phyloP scores from a whole-genome alignment of 2,113 vertebrate genomes.

The Amphiprion percula region DNA sequence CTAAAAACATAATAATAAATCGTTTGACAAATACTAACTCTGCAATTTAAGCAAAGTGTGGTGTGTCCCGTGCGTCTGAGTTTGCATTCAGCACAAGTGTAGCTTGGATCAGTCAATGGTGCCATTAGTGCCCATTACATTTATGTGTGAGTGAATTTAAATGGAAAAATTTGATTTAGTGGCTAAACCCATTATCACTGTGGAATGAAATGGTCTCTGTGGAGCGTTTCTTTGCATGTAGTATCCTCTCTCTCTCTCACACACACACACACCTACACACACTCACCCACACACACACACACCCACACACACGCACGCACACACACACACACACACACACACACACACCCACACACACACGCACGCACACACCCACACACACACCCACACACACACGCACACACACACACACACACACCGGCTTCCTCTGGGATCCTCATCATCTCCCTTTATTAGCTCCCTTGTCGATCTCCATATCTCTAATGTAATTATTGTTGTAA shows the following conservation, averaged over 20 bases:
- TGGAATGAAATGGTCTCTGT: slow-evolving; percentile 48
- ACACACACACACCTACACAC: background rate
- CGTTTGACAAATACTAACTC: background rate
- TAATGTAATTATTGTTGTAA: slow-evolving; percentile 51
- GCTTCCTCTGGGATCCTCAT: slow-evolving; percentile 49
- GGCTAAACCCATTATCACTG: slow-evolving; percentile 44
- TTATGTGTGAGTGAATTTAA: slow-evolving; percentile 42
- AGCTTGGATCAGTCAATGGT: slow-evolving; percentile 26
- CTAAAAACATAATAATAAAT: no score
- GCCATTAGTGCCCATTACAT: slow-evolving; percentile 42
- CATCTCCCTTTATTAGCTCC: slow-evolving; percentile 51
- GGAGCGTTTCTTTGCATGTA: slow-evolving; percentile 56
- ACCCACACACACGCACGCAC: background rate
- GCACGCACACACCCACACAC: slow-evolving; percentile 1
- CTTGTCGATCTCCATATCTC: slow-evolving; percentile 43
- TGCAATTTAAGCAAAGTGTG: background rate
- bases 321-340: background rate
- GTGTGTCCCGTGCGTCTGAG: background rate
- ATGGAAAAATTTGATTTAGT: slow-evolving; percentile 64
- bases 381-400: slow-evolving; percentile 9
- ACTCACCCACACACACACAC: background rate
- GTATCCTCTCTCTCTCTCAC: background rate
- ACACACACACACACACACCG: background rate
- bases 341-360: background rate
- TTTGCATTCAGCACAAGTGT: slow-evolving; percentile 12